Conservation (phyloP, 2,888 invertebrate species). For the Catocala nupta region DNA sequence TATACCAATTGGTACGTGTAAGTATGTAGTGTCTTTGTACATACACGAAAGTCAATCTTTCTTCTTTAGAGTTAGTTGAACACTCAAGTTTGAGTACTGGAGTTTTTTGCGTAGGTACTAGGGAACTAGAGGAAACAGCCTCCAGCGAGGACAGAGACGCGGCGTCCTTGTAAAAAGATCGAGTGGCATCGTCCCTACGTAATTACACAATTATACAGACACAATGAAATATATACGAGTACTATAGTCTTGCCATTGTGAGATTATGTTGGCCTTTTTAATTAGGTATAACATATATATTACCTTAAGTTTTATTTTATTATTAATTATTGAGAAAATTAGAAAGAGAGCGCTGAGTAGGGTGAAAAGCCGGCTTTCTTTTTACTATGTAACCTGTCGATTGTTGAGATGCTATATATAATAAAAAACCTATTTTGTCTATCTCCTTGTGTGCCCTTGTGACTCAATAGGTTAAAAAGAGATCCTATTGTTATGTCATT, state of each 20-base stretch:
- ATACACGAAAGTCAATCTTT: slow-evolving; percentile 41
- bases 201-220: slow-evolving; percentile 33
- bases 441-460: too few relatives aligned
- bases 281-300: too few relatives aligned
- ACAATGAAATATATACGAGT: slow-evolving; percentile 18
- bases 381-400: too few relatives aligned
- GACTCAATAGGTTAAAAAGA: too few relatives aligned
- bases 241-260: slow-evolving; percentile 1
- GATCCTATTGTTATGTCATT: too few relatives aligned
- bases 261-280: too few relatives aligned
- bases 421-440: too few relatives aligned
- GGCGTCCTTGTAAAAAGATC: slow-evolving; percentile 42
- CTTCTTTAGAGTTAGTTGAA: slow-evolving; percentile 41
- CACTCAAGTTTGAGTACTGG: slow-evolving; percentile 40
- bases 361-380: too few relatives aligned
- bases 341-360: too few relatives aligned
- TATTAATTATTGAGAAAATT: too few relatives aligned
- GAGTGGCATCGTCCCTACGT: slow-evolving; percentile 32
- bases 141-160: slow-evolving; percentile 37
- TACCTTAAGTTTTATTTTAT: too few relatives aligned
- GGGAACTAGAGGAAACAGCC: slow-evolving; percentile 29
- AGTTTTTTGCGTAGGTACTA: slow-evolving; percentile 40
- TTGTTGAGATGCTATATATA: too few relatives aligned
- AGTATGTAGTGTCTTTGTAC: slow-evolving; percentile 11
- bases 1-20: slow-evolving; percentile 5